Evolutionary conservation across 2,888 invertebrate genomes (phyloP).

Genomic region (Sepioteuthis lessoniana): DNA sequence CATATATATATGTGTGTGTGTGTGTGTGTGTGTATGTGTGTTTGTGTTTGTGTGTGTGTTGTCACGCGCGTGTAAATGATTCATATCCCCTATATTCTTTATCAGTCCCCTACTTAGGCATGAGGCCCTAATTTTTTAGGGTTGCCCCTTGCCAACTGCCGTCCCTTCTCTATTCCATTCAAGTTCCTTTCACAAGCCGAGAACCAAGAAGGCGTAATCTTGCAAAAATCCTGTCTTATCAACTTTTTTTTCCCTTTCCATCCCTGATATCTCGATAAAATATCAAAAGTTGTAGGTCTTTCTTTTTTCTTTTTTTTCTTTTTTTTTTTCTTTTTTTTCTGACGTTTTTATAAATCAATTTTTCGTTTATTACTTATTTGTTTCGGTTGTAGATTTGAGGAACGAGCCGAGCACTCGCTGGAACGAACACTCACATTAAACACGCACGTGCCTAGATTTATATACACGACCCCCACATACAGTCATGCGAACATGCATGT

Average conservation of each 20-base stretch:
- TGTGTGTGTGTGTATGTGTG: too few species aligned
- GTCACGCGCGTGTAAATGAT: background rate
- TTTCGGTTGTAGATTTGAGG: background rate
- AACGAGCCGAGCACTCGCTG: background rate
- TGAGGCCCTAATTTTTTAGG: background rate
- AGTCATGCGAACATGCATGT: background rate
- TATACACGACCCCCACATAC: too few species aligned
- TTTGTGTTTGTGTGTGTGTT: too few species aligned
- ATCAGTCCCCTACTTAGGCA: slow-evolving; percentile 20
- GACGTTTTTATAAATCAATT: background rate
- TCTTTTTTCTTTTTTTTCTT: background rate
- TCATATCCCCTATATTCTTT: background rate
- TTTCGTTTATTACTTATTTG: background rate
- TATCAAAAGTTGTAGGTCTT: background rate
- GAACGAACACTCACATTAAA: background rate
- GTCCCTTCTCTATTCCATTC: background rate
- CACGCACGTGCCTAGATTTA: background rate
- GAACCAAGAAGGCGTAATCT: background rate
- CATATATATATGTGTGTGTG: background rate
- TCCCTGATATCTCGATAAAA: background rate
- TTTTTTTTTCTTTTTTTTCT: background rate
- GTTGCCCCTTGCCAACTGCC: background rate
- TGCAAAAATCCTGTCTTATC: background rate
- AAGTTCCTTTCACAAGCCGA: background rate
- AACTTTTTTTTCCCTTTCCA: background rate